Conservation (phyloP, 2,797 vertebrate species). For the Champsocephalus gunnari region DNA sequence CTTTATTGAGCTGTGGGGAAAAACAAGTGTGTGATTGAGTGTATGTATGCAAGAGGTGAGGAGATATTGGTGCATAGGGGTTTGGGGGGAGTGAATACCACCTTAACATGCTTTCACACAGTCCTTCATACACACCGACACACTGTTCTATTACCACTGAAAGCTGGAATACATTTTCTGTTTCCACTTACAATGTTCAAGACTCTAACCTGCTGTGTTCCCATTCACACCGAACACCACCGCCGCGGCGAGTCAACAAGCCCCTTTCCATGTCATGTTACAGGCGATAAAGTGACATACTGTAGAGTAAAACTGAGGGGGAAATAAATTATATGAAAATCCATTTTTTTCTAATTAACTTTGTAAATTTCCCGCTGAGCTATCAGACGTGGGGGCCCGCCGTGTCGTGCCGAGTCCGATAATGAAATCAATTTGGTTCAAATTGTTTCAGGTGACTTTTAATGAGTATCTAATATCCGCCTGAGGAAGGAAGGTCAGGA, state of each 20-base stretch:
- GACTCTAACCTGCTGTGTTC: conserved; percentile 44
- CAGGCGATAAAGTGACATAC: conserved; percentile 14
- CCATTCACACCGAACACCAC: conserved; percentile 13
- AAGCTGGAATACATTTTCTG: conserved; percentile 38
- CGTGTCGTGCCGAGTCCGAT: conserved; percentile 90
- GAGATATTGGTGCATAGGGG: conserved; percentile 33
- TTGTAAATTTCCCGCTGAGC: conserved; percentile 97
- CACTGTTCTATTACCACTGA: conserved; percentile 27
- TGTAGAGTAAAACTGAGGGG: conserved; percentile 26
- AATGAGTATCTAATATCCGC: conserved; percentile 85
- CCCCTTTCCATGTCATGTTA: conserved; percentile 47
- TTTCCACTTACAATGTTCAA: conserved; percentile 31
- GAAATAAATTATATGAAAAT: conserved; percentile 74
- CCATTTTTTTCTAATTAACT: conserved; percentile 92
- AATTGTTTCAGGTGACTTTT: conserved; percentile 88
- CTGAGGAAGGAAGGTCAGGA: conserved; percentile 83
- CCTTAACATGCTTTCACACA: conserved; percentile 40
- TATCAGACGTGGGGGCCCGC: conserved; percentile 87
- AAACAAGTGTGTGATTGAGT: conserved; percentile 23
- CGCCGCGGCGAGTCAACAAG: conserved; percentile 11
- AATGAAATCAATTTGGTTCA: conserved; percentile 99
- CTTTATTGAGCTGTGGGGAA: conserved; percentile 28
- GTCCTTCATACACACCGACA: conserved; percentile 39
- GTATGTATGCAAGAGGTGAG: conserved; percentile 38
- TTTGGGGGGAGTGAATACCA: conserved; percentile 18